Base-by-base conservation (phyloP, 2,113 vertebrate genomes). In the Anser cygnoides region DNA sequence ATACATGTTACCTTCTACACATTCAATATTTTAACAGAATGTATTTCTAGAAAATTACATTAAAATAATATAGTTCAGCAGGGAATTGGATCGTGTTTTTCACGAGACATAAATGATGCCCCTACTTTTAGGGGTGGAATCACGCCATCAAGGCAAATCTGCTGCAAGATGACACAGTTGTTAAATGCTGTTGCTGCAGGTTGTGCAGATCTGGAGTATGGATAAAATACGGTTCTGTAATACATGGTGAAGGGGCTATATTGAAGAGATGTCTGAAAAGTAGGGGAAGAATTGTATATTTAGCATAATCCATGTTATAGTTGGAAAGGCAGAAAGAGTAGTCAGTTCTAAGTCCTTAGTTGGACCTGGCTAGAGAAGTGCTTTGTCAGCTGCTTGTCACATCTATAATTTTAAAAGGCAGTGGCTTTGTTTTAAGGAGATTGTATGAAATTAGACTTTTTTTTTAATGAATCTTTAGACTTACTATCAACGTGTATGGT, bases 221-320 rank as follows among this genome's bases (percentile, higher is more conserved):
- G 11, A 35, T 72, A 52, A 76, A 84, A 54, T 65, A 29, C 73
- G 63, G 46, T 37, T 31, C 20, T 89, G 4, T 43, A n/a, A 52
- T 8, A 5, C 6, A 3, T 11, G 33, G 43, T 0, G 1, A 66
- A 72, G 21, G 33, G 20, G 7, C n/a, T 84, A 0, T 71, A 33
- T 39, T 63, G 35, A 67, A 77, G 49, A 21, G 33, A 18, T 73
- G 10, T 11, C 28, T 67, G 44, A 82, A 62, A 67, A 61, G 7
- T 9, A 7, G 62, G 35, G 10, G 5, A 4, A 29, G 28, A 82
- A 28, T 12, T 19, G 39, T 49, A 13, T 65, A 31, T 22, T 73
- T 57, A 74, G 23, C 16, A 61, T 15, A 79, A 66, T 35, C 13
- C 9, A 43, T 25, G 28, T 55, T 55, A 8, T 71, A 33, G 39